phyloP scores from a whole-genome alignment of 2,797 vertebrate species.

The Helarctos malayanus region DNA sequence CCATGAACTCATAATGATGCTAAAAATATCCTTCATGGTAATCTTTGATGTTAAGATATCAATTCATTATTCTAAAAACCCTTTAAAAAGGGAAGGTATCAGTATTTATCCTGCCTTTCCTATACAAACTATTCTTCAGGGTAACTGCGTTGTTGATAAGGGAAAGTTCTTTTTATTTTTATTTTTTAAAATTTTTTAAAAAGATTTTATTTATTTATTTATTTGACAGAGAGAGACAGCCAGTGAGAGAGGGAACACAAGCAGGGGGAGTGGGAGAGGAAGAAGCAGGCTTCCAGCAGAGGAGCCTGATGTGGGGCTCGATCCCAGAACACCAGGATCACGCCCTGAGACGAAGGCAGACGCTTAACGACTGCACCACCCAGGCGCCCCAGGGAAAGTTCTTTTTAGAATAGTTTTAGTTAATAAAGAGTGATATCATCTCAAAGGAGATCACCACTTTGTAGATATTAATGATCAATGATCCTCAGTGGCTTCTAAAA shows the following conservation, averaged over 20 bases:
- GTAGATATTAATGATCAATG: not conserved
- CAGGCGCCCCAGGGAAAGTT: not conserved
- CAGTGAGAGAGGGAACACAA: too few relatives aligned
- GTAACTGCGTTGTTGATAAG: not conserved
- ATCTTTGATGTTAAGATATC: slow-evolving; percentile 55
- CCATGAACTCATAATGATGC: slow-evolving; percentile 3
- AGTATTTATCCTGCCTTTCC: slow-evolving; percentile 35
- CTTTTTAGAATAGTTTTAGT: slow-evolving; percentile 9
- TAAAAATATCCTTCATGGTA: slow-evolving; percentile 54
- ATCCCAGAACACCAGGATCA: too few relatives aligned
- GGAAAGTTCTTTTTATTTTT: not conserved
- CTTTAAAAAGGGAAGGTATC: not conserved
- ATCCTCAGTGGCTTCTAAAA: not conserved
- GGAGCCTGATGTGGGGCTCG: too few relatives aligned
- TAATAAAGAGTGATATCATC: not conserved
- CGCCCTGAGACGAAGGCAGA: too few relatives aligned
- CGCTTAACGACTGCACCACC: too few relatives aligned
- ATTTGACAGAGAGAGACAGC: too few relatives aligned
- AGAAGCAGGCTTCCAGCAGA: too few relatives aligned
- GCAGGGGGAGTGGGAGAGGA: too few relatives aligned
- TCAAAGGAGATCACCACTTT: not conserved
- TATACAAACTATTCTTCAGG: not conserved
- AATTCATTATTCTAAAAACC: slow-evolving; percentile 27
- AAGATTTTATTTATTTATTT: too few relatives aligned
- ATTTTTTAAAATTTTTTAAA: too few relatives aligned